Evolutionary conservation across 2,888 invertebrate genomes (phyloP), one percentile per base, ranked within the genome.

Genomic region (Pollenia amentaria): DNA sequence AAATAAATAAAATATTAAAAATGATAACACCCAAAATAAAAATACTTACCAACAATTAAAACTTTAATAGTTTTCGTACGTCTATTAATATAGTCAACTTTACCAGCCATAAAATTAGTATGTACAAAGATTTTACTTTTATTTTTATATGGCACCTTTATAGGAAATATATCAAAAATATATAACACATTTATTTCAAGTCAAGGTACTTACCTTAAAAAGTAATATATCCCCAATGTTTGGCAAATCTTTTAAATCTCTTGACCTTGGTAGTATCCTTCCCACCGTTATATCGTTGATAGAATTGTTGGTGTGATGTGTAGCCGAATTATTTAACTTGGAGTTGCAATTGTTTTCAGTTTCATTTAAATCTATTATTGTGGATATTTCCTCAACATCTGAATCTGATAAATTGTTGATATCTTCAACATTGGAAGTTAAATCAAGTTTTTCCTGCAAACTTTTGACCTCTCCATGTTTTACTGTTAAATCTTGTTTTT

Each of bases 21-120:
- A 42, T 64, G 12, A 51, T 6, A 69, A 0, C 3, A 62, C 18
- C 18, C 16, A 11, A 0, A 38, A 38, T 18, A 10, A 16, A 10
- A 16, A 18, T 29, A 81, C 87, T 76, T 79, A 91, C 92, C 89
- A 16, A 89, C 87, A 2, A 91, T 11, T 6, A 81, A 14, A 16
- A 91, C 29, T 44, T 88, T 89, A n/a, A 91, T 69, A 1, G 4
- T 4, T 73, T 90, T 91, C 9, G 89, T 90, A 21, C 92, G 90
- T 3, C 88, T 89, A 76, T 92, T 91, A 8, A 90, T 18, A 67
- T 90, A 90, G 9, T 84, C 76, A n/a, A 90, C 90, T 55, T 73
- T 88, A 12, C 90, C 91, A 21, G 89, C 89, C 6, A 91, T 84
- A 46, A 72, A 88, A 7, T 84, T 75, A 0, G 91, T 84, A 21